Evolutionary conservation across 2,113 vertebrate genomes (phyloP).

Genomic region (Scytalopus superciliaris): DNA sequence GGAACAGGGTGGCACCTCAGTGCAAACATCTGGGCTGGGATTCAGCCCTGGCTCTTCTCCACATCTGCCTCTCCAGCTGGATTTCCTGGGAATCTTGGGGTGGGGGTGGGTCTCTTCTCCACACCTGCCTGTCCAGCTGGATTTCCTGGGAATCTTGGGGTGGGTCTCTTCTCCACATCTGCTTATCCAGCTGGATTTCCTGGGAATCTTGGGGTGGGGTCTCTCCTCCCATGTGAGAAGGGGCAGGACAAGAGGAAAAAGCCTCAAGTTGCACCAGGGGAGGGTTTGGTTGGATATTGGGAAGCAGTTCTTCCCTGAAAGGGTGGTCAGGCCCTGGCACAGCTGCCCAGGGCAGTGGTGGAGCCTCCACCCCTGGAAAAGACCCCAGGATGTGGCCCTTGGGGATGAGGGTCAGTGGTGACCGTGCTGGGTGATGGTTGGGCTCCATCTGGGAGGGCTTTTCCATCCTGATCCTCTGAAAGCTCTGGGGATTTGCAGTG

Average conservation of each 20-base stretch:
- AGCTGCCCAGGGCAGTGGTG: neutral
- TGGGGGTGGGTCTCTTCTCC: too few species aligned
- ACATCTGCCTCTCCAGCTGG: too few species aligned
- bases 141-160: too few species aligned
- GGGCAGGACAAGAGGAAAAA: neutral
- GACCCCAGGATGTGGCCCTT: fast-evolving
- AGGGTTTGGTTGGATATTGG: neutral
- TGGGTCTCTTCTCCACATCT: neutral
- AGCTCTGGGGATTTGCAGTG: neutral
- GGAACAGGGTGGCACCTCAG: fast-evolving
- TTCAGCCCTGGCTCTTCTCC: too few species aligned
- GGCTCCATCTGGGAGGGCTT: neutral
- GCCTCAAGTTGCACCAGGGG: neutral
- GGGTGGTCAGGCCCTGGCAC: neutral
- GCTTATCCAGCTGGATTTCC: neutral
- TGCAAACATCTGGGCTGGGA: neutral
- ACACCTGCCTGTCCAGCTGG: too few species aligned
- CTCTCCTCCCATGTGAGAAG: neutral
- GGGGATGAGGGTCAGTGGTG: neutral
- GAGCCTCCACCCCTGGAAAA: neutral
- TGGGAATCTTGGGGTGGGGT: neutral
- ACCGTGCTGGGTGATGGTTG: neutral
- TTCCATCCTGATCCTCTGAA: neutral
- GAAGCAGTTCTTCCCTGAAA: neutral
- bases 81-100: too few species aligned